Conservation (phyloP, 2,888 invertebrate species). For the Platypus cylindrus region DNA sequence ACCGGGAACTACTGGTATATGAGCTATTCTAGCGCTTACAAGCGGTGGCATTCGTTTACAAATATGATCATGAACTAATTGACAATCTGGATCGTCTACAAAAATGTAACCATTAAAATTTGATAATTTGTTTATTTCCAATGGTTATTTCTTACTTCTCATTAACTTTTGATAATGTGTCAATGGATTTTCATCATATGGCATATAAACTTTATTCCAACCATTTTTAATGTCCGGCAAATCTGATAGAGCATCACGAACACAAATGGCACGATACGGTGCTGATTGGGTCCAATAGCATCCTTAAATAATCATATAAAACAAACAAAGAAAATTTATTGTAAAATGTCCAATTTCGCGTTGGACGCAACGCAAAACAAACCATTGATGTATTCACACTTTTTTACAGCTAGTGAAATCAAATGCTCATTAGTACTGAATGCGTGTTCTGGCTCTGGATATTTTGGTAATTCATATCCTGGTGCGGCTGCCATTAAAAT, state of each 20-base stretch:
- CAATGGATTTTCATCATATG: constrained; percentile 55
- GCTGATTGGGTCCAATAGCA: constrained; percentile 55
- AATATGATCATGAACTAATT: constrained; percentile 51
- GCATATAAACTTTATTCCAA: constrained; percentile 52
- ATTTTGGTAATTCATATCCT: constrained; percentile 57
- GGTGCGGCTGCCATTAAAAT: constrained; percentile 75
- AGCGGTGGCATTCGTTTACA: constrained; percentile 75
- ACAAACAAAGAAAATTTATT: background rate
- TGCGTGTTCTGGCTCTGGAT: constrained; percentile 68
- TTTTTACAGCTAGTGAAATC: constrained; percentile 46
- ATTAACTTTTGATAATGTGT: constrained; percentile 66
- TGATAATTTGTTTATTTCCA: too few species aligned
- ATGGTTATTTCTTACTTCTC: constrained; percentile 39
- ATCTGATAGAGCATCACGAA: constrained; percentile 74
- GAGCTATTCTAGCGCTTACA: constrained; percentile 62
- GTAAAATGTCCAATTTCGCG: too few species aligned
- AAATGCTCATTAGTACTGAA: constrained; percentile 58
- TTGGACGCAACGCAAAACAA: background rate
- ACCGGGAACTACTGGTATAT: constrained; percentile 61
- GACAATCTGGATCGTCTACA: constrained; percentile 8
- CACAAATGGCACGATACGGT: constrained; percentile 61
- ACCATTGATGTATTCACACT: constrained; percentile 35
- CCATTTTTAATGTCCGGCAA: constrained; percentile 65
- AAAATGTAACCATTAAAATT: background rate
- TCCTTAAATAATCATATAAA: constrained; percentile 23